Conservation (phyloP, 2,888 invertebrate species). For the Taphrorychus bicolor region DNA sequence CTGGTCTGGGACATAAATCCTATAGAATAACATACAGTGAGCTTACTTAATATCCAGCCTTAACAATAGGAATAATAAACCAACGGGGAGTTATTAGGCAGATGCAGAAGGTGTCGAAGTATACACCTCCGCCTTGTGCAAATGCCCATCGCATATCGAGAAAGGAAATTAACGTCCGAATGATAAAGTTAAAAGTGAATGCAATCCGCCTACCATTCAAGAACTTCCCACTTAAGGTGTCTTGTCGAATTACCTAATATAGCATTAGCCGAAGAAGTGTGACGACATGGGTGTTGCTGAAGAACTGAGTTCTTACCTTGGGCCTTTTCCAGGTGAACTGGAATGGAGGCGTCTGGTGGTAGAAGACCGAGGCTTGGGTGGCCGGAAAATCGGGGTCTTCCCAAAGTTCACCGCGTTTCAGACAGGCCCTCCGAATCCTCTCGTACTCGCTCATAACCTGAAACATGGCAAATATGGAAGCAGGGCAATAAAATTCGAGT, state of each 20-base stretch:
- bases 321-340: slow-evolving; percentile 91
- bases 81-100: slow-evolving; percentile 1
- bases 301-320: slow-evolving; percentile 64
- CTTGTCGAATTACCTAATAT: slow-evolving; percentile 8
- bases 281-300: neutral
- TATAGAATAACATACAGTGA: too few relatives aligned
- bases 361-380: slow-evolving; percentile 87
- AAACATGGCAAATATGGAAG: neutral
- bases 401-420: slow-evolving; percentile 82
- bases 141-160: neutral
- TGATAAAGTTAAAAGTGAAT: slow-evolving; percentile 11
- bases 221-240: neutral
- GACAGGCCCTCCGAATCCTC: slow-evolving; percentile 79
- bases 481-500: neutral
- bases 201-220: slow-evolving; percentile 7
- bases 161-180: too few relatives aligned
- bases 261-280: neutral
- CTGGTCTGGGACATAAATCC: slow-evolving; percentile 79
- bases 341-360: slow-evolving; percentile 93
- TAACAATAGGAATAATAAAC: too few relatives aligned
- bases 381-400: slow-evolving; percentile 93
- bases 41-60: too few relatives aligned
- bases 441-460: slow-evolving; percentile 80
- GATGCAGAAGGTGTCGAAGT: neutral
- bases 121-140: neutral